phyloP scores from a whole-genome alignment of 2,888 invertebrate genomes.

The Metellina segmentata region DNA sequence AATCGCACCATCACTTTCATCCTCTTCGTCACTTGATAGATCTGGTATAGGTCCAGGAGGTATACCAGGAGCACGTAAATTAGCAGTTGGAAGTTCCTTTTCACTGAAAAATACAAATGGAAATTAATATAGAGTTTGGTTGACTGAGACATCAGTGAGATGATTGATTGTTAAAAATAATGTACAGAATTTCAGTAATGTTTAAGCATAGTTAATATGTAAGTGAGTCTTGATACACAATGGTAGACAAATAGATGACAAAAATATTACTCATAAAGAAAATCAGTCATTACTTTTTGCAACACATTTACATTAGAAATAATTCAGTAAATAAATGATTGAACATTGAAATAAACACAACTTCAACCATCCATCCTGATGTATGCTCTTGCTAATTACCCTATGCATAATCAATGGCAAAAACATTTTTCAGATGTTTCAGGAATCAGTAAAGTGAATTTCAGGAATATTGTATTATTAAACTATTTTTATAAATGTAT shows the following conservation, averaged over 20 bases:
- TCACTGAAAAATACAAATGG: conserved; percentile 5
- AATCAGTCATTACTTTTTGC: too few species aligned
- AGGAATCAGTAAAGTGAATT: too few species aligned
- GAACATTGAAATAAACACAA: too few species aligned
- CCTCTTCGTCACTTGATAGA: conserved; percentile 85
- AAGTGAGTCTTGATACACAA: not conserved
- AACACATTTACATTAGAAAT: too few species aligned
- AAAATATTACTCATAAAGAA: conserved; percentile 37
- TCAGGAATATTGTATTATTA: too few species aligned
- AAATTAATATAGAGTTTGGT: not conserved
- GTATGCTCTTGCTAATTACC: too few species aligned
- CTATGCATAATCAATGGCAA: too few species aligned
- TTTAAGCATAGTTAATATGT: not conserved
- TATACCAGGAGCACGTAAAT: conserved; percentile 87
- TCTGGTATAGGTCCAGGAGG: conserved; percentile 92
- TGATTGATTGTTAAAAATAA: not conserved
- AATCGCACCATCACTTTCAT: conserved; percentile 79
- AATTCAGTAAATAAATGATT: too few species aligned
- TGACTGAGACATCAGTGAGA: not conserved
- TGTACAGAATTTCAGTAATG: not conserved
- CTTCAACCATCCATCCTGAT: too few species aligned
- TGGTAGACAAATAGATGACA: not conserved
- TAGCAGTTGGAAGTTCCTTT: not conserved
- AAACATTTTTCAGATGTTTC: too few species aligned
- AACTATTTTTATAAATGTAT: too few species aligned